Evolutionary conservation across 2,888 invertebrate species (phyloP).

Genomic region (Tillus elongatus): DNA sequence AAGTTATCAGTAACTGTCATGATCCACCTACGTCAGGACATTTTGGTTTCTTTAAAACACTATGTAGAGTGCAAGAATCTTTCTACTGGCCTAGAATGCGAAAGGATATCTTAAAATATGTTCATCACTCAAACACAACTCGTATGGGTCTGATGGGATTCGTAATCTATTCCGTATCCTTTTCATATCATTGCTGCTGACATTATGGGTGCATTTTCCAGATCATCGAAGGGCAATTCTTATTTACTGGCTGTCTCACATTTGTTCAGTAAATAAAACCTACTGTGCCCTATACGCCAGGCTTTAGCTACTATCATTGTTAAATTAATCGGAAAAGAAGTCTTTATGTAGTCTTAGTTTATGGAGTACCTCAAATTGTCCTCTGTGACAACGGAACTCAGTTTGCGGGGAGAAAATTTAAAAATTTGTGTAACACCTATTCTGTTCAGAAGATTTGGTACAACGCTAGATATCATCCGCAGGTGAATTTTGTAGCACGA

Average conservation of each 20-base stretch:
- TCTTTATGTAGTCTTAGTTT: conserved; percentile 8
- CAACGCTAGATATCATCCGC: conserved; percentile 8
- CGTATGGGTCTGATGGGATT: too few species aligned
- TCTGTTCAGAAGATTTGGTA: conserved; percentile 10
- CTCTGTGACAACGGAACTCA: too few species aligned
- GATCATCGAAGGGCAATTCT: conserved; percentile 4
- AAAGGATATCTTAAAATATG: neutral
- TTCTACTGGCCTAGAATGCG: conserved; percentile 11
- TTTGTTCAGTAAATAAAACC: conserved; percentile 8
- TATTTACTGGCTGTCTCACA: conserved; percentile 5
- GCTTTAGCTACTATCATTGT: neutral
- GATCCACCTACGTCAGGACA: conserved; percentile 6
- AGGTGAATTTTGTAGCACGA: too few species aligned
- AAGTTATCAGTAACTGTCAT: conserved; percentile 3
- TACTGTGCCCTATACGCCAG: conserved; percentile 5
- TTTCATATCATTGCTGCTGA: conserved; percentile 8
- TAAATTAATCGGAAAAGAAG: conserved; percentile 9
- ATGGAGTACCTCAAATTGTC: conserved; percentile 11
- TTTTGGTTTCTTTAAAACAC: conserved; percentile 6
- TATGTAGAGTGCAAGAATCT: neutral
- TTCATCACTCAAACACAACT: neutral
- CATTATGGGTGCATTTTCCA: conserved; percentile 3
- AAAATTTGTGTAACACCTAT: conserved; percentile 1
- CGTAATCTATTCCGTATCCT: too few species aligned
- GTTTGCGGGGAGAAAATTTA: too few species aligned